Evolutionary conservation across 1,140 invertebrate species (phyloP), one percentile per base, ranked within the genome.

Genomic region (Drosophila yakuba): DNA sequence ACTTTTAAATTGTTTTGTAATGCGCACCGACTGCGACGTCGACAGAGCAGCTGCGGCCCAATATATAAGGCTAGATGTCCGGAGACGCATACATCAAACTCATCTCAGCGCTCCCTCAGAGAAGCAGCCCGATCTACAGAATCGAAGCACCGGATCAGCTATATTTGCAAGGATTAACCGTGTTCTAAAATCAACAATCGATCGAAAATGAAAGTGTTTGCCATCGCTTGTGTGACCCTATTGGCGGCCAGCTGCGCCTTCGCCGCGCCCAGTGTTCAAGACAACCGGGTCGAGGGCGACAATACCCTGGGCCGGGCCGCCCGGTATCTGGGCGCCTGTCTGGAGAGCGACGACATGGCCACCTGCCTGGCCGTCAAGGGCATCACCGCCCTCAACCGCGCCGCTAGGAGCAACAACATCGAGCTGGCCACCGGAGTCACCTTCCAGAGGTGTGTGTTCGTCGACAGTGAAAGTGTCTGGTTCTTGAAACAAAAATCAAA

Each of bases 281-380:
- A 92, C 78, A 93, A 92, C 38, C 74, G 75, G 32, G 62, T 92
- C 48, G 89, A 92, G 68, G 90, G 89, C 81, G 91, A 90, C 50
- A 85, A 76, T 52, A 78, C 79, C 39, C 63, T 84, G 55, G 76
- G 89, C 44, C 57, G 85, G 15, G 90, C 91, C 6, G 83, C 91
- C 38, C 80, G 91, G 60, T 92, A 91, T 36, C 54, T 92, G 72
- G 90, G 91, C 56, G 75, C 78, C 61, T 92, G 92, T 55, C 60
- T 90, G 23, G 92, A 92, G 28, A 90, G 82, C 74, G 93, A 94
- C 17, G 93, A 94, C 28, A 75, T 94, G 44, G 79, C 94, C 69
- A 93, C 93, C 51, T 95, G 95, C 82, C 74, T 95, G 39, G 93
- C 94, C 25, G 93, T 95, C 39, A 95, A 95, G 78, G 93, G 94